Percentiles rank a stretch among this genome's conserved stretches.
Conservation (phyloP, 2,888 invertebrate species). For the Platerodrilus igneus region DNA sequence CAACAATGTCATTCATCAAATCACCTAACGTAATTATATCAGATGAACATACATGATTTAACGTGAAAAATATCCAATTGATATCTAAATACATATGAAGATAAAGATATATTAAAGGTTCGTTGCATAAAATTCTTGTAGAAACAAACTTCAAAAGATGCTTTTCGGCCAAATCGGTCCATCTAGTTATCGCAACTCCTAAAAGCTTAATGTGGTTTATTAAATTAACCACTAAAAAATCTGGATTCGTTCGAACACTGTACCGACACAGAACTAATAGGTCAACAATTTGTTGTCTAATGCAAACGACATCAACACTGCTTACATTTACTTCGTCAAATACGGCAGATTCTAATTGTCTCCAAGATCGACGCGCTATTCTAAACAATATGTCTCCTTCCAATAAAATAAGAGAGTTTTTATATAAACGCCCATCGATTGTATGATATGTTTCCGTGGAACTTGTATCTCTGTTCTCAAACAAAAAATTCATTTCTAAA, state of each 20-base stretch:
- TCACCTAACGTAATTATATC: conserved; percentile 16
- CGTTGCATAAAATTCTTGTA: conserved; percentile 7
- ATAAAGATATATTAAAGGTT: conserved; percentile 24
- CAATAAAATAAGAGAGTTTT: conserved; percentile 17
- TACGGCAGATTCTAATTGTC: conserved; percentile 34
- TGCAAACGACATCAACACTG: conserved; percentile 22
- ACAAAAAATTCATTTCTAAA: too few species aligned
- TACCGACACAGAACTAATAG: conserved; percentile 16
- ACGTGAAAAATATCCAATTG: conserved; percentile 19
- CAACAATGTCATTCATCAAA: conserved; percentile 34
- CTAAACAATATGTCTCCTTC: conserved; percentile 21
- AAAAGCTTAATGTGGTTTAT: conserved; percentile 15
- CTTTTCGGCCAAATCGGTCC: conserved; percentile 19
- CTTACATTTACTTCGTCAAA: conserved; percentile 28
- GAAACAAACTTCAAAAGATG: conserved; percentile 19
- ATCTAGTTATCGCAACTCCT: conserved; percentile 19
- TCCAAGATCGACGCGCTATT: conserved; percentile 35
- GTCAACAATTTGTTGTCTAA: conserved; percentile 29
- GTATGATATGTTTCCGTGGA: too few species aligned
- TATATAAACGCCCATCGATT: conserved; percentile 19
- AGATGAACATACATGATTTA: conserved; percentile 14
- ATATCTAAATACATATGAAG: conserved; percentile 29
- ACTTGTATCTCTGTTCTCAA: too few species aligned
- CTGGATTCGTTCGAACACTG: too few species aligned
- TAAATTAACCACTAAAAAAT: conserved; percentile 5